Conservation (phyloP, 2,888 invertebrate genomes). For the Sericinus montela region DNA sequence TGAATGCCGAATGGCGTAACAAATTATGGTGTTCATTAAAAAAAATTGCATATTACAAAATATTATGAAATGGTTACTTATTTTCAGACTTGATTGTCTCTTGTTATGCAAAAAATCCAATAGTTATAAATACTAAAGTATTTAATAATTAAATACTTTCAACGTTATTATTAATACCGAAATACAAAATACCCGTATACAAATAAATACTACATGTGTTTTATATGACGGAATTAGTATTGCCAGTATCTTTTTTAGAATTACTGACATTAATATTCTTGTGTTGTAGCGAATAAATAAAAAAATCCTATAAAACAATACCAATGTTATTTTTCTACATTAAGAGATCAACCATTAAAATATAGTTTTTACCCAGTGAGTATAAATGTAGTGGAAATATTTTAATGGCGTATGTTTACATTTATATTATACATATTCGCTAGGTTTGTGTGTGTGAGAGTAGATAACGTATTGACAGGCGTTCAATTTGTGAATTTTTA, state of each 20-base stretch:
- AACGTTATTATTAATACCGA: too few species aligned
- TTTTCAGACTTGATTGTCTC: too few species aligned
- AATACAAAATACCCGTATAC: too few species aligned
- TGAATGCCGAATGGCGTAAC: too few species aligned
- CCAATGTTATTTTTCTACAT: slow-evolving; percentile 17
- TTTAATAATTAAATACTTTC: too few species aligned
- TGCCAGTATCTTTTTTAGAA: neutral
- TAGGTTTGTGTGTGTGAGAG: slow-evolving; percentile 9
- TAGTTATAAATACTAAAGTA: too few species aligned
- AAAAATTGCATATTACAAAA: too few species aligned
- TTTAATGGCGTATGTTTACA: slow-evolving; percentile 15
- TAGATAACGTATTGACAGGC: slow-evolving; percentile 4
- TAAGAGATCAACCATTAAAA: slow-evolving; percentile 6
- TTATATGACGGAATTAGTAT: too few species aligned
- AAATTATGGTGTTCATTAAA: too few species aligned
- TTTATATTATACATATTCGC: slow-evolving; percentile 1
- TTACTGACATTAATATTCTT: neutral
- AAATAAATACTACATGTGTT: too few species aligned
- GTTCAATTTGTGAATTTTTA: neutral
- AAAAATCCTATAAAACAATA: slow-evolving; percentile 10
- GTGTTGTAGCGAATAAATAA: neutral
- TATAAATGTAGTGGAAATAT: slow-evolving; percentile 13
- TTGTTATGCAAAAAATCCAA: too few species aligned
- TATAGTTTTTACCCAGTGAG: slow-evolving; percentile 17
- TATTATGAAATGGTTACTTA: too few species aligned